Conservation (phyloP, 2,797 vertebrate genomes). For the Thripadectes ignobilis region DNA sequence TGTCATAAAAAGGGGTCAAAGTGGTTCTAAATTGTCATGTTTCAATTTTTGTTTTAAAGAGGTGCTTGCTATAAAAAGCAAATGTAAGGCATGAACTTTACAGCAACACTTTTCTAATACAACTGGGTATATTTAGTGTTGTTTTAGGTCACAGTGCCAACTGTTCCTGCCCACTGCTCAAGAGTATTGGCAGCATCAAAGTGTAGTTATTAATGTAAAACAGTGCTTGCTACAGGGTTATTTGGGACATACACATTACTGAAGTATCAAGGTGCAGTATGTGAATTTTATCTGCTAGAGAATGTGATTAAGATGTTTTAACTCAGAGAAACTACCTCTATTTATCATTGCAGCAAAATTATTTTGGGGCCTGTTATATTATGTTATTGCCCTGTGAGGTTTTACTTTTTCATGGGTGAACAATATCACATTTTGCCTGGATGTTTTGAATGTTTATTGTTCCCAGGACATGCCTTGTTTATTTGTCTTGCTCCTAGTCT, state of each 20-base stretch:
- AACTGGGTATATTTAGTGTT: not conserved
- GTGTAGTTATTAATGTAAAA: not conserved
- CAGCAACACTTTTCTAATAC: not conserved
- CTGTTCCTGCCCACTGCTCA: not conserved
- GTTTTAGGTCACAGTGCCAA: not conserved
- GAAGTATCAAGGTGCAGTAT: not conserved
- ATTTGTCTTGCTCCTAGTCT: not conserved
- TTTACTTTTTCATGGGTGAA: not conserved
- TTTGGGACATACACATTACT: not conserved
- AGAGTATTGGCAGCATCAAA: not conserved
- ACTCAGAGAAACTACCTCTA: not conserved
- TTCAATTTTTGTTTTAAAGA: not conserved
- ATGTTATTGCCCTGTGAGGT: not conserved
- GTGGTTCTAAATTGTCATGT: not conserved
- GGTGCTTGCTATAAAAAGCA: not conserved
- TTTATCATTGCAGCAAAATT: not conserved
- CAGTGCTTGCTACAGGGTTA: not conserved
- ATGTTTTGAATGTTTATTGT: not conserved
- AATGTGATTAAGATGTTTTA: not conserved
- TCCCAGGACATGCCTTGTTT: not conserved
- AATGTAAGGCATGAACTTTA: not conserved
- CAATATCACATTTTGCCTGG: not conserved
- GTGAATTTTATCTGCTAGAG: not conserved
- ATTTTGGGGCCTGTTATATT: not conserved
- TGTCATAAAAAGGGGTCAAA: not conserved